Percentiles rank a stretch among this genome's conserved stretches.
phyloP scores from a whole-genome alignment of 2,113 vertebrate species.

The Ageneiosus marmoratus region DNA sequence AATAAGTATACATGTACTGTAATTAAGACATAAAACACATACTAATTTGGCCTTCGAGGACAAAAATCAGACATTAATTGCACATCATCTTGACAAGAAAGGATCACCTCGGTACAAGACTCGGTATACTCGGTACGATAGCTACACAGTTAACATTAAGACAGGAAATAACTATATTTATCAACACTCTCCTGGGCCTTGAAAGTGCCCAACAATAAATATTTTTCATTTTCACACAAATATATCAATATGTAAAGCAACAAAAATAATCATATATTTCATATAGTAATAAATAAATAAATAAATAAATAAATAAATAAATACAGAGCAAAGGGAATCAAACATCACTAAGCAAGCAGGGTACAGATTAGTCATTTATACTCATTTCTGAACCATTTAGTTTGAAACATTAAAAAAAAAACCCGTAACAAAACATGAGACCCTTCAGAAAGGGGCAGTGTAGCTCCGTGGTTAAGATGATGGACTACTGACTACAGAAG shows the following conservation, averaged over 20 bases:
- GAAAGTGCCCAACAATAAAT: conserved; percentile 50
- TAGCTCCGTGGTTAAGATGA: no score
- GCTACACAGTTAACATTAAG: conserved; percentile 31
- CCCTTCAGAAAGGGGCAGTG: no score
- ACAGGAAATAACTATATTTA: conserved; percentile 19
- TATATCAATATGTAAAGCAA: conserved; percentile 24
- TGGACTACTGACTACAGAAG: no score
- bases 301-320: conserved; percentile 25
- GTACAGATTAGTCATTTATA: not conserved
- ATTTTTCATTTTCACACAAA: conserved; percentile 41
- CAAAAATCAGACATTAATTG: conserved; percentile 44
- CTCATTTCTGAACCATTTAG: not conserved
- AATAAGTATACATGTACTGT: not conserved
- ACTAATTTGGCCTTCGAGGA: not conserved
- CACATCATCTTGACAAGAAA: conserved; percentile 45
- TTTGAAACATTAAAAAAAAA: not conserved
- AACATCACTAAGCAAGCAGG: conserved; percentile 15
- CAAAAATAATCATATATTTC: conserved; percentile 14
- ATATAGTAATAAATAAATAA: not conserved
- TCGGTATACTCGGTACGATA: conserved; percentile 55
- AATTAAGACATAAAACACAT: not conserved
- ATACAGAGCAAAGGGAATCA: conserved; percentile 22
- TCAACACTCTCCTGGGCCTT: not conserved
- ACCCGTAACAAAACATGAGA: not conserved
- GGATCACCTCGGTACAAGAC: conserved; percentile 45